A percentile compares a stretch with the other conserved stretches of the same genome.
These are phyloP conservation scores for Catharus minimus DNA, from an alignment of 2,113 vertebrate genomes.

Conservation along the genomic window DNA sequence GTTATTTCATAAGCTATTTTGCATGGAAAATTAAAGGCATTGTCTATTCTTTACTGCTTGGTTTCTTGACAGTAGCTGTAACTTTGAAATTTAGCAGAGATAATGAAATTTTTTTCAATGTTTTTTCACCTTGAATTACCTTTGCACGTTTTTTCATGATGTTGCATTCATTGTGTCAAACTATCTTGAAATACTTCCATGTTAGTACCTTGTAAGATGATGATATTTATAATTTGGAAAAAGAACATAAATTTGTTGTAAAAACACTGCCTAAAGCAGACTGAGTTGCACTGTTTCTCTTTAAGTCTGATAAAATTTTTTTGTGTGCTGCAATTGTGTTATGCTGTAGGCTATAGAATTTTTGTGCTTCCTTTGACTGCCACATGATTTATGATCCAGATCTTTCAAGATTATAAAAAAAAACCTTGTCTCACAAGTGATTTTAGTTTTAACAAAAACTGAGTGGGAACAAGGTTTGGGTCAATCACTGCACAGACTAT, in stretches of 20 bases:
- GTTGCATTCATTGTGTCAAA: neutral
- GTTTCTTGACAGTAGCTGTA: neutral
- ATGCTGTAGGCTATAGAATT: neutral
- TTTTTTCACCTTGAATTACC: neutral
- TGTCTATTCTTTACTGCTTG: neutral
- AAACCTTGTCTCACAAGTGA: neutral
- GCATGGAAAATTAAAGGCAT: neutral
- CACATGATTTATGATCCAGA: neutral
- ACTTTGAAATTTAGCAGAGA: neutral
- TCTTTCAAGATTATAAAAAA: constrained; percentile 6
- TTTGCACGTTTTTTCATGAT: neutral
- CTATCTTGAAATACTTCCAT: neutral
- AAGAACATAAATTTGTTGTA: neutral
- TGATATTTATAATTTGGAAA: neutral
- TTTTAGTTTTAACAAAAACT: constrained; percentile 1
- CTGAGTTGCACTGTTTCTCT: neutral
- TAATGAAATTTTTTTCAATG: neutral
- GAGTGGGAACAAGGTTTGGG: neutral
- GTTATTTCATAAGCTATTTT: neutral
- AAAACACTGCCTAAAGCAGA: neutral
- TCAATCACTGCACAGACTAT: neutral
- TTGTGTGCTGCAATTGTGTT: neutral
- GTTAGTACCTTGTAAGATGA: neutral
- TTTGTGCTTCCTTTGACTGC: neutral
- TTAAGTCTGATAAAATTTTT: neutral